Conservation (phyloP, 2,888 invertebrate species). For the Heterodera filipjevi region DNA sequence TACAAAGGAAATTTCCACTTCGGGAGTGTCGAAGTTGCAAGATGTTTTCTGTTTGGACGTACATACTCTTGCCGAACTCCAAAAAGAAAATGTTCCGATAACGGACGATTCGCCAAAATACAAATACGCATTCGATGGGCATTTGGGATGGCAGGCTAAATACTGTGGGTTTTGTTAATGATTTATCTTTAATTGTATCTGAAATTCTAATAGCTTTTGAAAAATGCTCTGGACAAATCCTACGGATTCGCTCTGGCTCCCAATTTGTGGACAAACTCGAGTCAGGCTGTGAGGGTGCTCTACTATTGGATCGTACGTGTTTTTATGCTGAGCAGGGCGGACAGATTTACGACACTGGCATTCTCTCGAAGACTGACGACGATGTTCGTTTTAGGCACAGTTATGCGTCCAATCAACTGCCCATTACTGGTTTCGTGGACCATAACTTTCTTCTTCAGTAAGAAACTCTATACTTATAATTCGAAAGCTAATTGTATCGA, state of each 20-base stretch:
- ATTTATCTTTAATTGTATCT: too few species aligned
- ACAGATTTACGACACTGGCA: constrained; percentile 94
- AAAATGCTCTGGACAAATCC: constrained; percentile 76
- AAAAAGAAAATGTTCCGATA: constrained; percentile 75
- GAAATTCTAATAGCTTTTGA: too few species aligned
- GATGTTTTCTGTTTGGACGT: constrained; percentile 84
- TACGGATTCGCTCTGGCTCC: constrained; percentile 77
- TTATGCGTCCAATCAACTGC: too few species aligned
- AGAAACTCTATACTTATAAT: too few species aligned
- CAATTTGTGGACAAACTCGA: constrained; percentile 82
- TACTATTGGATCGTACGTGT: constrained; percentile 85
- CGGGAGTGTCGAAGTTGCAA: constrained; percentile 73
- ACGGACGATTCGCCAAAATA: constrained; percentile 93
- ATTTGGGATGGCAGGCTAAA: constrained; percentile 71
- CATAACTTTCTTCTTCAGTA: too few species aligned
- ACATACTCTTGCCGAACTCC: constrained; percentile 88
- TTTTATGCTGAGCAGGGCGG: constrained; percentile 99
- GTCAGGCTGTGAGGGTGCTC: constrained; percentile 86
- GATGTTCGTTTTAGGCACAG: constrained; percentile 68
- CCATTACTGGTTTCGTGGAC: too few species aligned
- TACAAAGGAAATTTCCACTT: constrained; percentile 77
- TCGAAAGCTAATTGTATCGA: too few species aligned
- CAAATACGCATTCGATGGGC: constrained; percentile 75
- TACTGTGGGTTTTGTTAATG: constrained; percentile 76
- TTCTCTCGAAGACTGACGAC: constrained; percentile 77